Evolutionary conservation across 2,797 vertebrate genomes (phyloP).

Genomic region (Microtus agrestis): DNA sequence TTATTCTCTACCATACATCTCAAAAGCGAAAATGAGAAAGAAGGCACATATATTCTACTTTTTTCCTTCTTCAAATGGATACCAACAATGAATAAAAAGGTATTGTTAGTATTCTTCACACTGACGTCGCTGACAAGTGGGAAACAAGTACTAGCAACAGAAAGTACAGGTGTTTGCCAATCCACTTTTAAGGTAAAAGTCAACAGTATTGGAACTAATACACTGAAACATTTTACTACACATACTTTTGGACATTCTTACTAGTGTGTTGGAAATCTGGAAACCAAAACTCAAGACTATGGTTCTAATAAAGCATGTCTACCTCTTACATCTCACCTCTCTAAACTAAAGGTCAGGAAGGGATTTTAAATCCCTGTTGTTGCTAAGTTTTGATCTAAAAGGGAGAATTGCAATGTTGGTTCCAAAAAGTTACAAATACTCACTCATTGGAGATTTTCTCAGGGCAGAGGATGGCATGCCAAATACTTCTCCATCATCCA

Average conservation of each 20-base stretch:
- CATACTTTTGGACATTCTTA: slow-evolving; percentile 63
- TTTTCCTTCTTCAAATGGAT: slow-evolving; percentile 45
- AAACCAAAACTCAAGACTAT: slow-evolving; percentile 60
- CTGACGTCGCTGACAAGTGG: not conserved
- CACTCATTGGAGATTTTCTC: slow-evolving; percentile 99
- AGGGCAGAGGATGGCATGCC: slow-evolving; percentile 94
- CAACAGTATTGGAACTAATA: slow-evolving; percentile 11
- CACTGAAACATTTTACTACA: slow-evolving; percentile 34
- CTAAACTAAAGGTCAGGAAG: slow-evolving; percentile 14
- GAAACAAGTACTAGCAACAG: slow-evolving; percentile 36
- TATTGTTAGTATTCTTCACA: slow-evolving; percentile 47
- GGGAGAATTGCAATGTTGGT: slow-evolving; percentile 53
- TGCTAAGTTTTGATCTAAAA: slow-evolving; percentile 36
- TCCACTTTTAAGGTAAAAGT: slow-evolving; percentile 34
- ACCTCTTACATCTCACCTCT: slow-evolving; percentile 43
- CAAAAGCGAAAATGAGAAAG: slow-evolving; percentile 28
- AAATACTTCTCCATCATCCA: slow-evolving; percentile 99
- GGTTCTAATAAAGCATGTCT: slow-evolving; percentile 32
- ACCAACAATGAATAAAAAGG: slow-evolving; percentile 22
- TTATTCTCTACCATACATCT: slow-evolving; percentile 19
- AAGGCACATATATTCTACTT: slow-evolving; percentile 21
- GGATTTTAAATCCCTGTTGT: slow-evolving; percentile 37
- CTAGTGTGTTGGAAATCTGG: not conserved
- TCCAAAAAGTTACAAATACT: slow-evolving; percentile 83
- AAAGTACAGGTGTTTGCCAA: slow-evolving; percentile 42